Evolutionary conservation across 2,113 vertebrate genomes (phyloP).

Genomic region (Oreochromis aureus): DNA sequence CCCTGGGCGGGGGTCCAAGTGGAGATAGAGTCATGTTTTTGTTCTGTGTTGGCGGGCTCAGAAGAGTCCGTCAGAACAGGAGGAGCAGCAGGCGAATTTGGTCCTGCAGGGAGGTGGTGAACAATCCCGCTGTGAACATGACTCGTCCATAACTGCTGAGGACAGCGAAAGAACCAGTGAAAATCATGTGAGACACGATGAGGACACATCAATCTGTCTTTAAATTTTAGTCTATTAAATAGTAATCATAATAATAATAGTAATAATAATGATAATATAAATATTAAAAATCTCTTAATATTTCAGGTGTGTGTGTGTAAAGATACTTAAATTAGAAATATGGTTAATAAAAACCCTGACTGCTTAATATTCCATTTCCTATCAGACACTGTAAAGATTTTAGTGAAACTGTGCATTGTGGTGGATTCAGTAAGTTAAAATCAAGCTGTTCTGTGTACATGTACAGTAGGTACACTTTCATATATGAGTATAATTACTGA

Average conservation of each 20-base stretch:
- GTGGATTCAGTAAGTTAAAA: not conserved
- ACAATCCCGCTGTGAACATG: not conserved
- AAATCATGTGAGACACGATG: not conserved
- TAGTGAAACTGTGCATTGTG: not conserved
- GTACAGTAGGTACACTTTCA: not conserved
- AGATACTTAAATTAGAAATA: not conserved
- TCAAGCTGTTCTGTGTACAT: not conserved
- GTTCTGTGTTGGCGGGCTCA: rapidly evolving
- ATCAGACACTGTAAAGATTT: not conserved
- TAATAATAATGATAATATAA: not conserved
- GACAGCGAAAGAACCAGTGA: rapidly evolving
- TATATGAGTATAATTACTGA: rapidly evolving
- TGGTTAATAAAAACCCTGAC: not conserved
- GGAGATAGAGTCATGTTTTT: not conserved
- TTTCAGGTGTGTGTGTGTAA: not conserved
- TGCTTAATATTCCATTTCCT: not conserved
- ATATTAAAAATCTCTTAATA: not conserved
- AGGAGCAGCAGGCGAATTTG: not conserved
- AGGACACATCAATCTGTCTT: slow-evolving; percentile 6
- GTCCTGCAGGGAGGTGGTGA: not conserved
- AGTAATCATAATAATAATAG: not conserved
- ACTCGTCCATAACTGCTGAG: not conserved
- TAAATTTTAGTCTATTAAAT: not conserved
- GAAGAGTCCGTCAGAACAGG: rapidly evolving
- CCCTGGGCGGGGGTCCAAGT: slow-evolving; percentile 15